Evolutionary conservation across 2,113 vertebrate genomes (phyloP), one percentile per base, ranked within the genome.

Genomic region (Lagopus muta): DNA sequence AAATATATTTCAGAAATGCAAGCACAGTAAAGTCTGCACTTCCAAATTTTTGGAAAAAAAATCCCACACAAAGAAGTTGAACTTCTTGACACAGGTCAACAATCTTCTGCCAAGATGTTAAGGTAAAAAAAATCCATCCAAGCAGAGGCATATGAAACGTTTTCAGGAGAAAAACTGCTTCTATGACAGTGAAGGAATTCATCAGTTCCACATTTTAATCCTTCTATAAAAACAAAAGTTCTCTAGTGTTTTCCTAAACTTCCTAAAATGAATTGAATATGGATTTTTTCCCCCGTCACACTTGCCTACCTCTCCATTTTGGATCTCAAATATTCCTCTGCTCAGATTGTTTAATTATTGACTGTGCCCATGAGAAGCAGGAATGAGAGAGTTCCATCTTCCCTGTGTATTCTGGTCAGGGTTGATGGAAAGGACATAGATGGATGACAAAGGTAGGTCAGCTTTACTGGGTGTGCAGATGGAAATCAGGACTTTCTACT

Each of bases 1-100:
- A 90, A 89, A 80, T 61, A 54, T 40, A n/a, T 55, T 90, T 74
- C 8, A 88, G 69, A 81, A 92, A 88, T 77, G 25, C 55, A 90
- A 81, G 27, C 7, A 14, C 15, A 50, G 28, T 66, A 79, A 88
- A 84, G 42, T 32, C 60, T 1, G 1, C 57, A 60, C 24, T 61
- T 86, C 48, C 71, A n/a, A 16, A 10, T 61, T 70, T 40, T 13
- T 0, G 1, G 11, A 7, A 30, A 75, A 76, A 11, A 32, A 32
- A 6, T 79, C 47, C 65, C 55, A 34, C 24, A 74, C 21, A 83
- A 78, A 78, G 61, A 60, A 18, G 27, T 13, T 84, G 15, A 92
- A 86, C 32, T 55, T 60, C 70, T 72, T 93, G 66, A 93, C 12
- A 66, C 16, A 86, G 27, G 64, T 11, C 36, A 82, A 69, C 1